A percentile compares a stretch with the other conserved stretches of the same genome.
Conservation (phyloP, 2,113 vertebrate genomes). For the Hystrix brachyura region DNA sequence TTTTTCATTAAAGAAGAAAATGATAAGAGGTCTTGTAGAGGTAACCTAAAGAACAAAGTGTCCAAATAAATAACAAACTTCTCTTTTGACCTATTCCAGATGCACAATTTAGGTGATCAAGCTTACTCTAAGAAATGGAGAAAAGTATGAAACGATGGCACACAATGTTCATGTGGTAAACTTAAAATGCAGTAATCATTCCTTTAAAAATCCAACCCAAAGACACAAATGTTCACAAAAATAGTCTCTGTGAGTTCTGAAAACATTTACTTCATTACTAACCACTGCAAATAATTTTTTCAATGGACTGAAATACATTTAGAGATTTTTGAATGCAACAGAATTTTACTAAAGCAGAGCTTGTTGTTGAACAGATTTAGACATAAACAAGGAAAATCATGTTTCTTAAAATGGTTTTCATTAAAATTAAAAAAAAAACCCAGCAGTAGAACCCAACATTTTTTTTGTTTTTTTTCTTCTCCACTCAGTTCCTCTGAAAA, state of each 20-base stretch:
- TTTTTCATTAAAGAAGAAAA: not conserved
- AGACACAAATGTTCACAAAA: constrained; percentile 32
- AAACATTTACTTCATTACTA: constrained; percentile 58
- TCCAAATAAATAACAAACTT: constrained; percentile 28
- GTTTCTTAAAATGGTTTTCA: constrained; percentile 62
- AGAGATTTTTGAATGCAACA: constrained; percentile 53
- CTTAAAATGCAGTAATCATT: not conserved
- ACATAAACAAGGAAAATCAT: constrained; percentile 53
- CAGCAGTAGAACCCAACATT: not conserved
- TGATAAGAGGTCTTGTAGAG: not conserved
- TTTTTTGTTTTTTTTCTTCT: not conserved
- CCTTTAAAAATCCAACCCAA: constrained; percentile 37
- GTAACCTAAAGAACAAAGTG: not conserved
- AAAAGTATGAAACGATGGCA: not conserved
- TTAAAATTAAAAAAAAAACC: not conserved
- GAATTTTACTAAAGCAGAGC: constrained; percentile 60
- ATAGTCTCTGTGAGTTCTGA: constrained; percentile 12
- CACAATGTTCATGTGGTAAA: not conserved
- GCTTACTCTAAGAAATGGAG: not conserved
- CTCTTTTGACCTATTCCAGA: constrained; percentile 36
- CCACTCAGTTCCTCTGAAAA: not conserved
- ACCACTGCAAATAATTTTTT: constrained; percentile 34
- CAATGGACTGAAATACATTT: constrained; percentile 51
- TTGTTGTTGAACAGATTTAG: constrained; percentile 38
- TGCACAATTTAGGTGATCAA: not conserved